Base-by-base conservation (phyloP, 1,140 invertebrate genomes). In the Calephelis virginiensis region DNA sequence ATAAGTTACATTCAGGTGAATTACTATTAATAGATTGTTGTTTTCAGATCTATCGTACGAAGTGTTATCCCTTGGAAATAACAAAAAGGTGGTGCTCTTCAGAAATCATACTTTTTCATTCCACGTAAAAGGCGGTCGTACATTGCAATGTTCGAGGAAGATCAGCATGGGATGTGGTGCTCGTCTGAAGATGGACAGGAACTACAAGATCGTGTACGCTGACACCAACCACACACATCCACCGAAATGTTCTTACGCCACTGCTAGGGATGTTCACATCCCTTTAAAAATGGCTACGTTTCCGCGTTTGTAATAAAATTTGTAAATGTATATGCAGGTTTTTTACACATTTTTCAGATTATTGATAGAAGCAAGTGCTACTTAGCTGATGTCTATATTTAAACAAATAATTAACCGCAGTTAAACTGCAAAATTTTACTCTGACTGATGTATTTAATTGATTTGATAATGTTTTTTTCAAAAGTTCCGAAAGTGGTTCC, bases 201-300 rank as follows among this genome's bases (percentile, higher is more conserved):
- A 73, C 46, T 69, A 71, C 8, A 66, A 43, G 7, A 66, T 80
- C 1, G 46, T 68, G 0, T 60, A 63, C n/a, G 69, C 65, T 1
- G 12, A 68, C 11, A 72, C 69, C 1, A 53, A 69, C 1, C 79
- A 81, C 45, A 80, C 70, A 12, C 79, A 81, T 28, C 67, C 75
- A 6, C 73, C 72, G 28, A 63, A 63, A 47, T n/a, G 45, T 62
- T 46, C 17, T 10, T 62, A 62, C 11, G 61, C 45, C 14, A 46
- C 61, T 1, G 61, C 61, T 12, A 3, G 61, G 6, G 61, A 62
- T 47, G 14, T 62, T 5, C 10, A 46, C 46, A 17, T 62, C 13
- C 61, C 40, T 11, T 17, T 56, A 49, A 64, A 61, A 40, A 37
- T 9, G 61, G 17, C 38, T 6, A 10, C 60, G 13, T 62, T 64